Conservation (phyloP, 2,113 vertebrate species). For the Phoenicopterus ruber region DNA sequence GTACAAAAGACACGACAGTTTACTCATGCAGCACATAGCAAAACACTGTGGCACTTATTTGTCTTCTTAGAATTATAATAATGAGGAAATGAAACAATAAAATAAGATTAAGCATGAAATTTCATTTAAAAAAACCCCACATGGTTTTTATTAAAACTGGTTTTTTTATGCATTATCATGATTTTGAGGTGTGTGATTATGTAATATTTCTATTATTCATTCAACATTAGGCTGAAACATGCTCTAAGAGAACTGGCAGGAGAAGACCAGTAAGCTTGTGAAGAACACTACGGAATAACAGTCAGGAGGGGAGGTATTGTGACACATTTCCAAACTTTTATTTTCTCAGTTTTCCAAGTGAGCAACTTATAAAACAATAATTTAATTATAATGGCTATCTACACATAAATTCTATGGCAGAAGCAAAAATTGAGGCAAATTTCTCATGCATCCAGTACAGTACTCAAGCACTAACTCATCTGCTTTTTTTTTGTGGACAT, state of each 20-base stretch:
- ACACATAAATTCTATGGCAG: not conserved
- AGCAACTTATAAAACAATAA: not conserved
- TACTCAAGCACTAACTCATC: not conserved
- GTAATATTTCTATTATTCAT: not conserved
- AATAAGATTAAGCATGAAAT: not conserved
- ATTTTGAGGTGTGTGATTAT: not conserved
- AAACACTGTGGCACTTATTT: not conserved
- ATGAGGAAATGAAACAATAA: not conserved
- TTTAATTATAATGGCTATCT: not conserved
- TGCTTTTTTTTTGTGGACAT: not conserved
- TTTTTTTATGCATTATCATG: not conserved
- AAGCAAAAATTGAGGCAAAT: not conserved
- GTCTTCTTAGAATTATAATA: not conserved
- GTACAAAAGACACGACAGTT: not conserved
- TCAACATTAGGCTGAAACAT: too few species aligned
- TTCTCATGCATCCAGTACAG: not conserved
- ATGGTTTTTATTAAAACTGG: not conserved
- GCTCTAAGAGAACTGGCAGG: not conserved
- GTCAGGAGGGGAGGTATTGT: not conserved
- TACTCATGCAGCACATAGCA: not conserved
- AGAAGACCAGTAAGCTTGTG: not conserved
- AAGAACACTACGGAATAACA: not conserved
- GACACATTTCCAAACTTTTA: not conserved
- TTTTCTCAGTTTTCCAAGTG: not conserved
- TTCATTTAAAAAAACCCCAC: fast-evolving